These are phyloP conservation scores for Bruchidius siliquastri DNA, from an alignment of 2,888 invertebrate genomes.

Conservation along the genomic window DNA sequence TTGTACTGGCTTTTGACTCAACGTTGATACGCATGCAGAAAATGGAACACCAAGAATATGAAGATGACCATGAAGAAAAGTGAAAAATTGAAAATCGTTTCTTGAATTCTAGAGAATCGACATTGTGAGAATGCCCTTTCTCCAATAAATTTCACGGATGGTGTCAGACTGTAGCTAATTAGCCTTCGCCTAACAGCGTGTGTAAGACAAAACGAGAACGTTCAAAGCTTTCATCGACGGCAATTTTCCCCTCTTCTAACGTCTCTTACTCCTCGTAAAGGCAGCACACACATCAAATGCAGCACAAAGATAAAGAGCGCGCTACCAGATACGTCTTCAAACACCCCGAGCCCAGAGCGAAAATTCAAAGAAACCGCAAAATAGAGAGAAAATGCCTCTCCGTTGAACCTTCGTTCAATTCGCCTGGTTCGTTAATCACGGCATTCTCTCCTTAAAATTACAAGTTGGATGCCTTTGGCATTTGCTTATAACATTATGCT, in stretches of 20 bases:
- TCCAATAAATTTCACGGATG: not conserved
- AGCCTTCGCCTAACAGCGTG: not conserved
- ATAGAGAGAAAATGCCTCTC: constrained; percentile 30
- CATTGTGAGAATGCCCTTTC: too few species aligned
- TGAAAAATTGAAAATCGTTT: too few species aligned
- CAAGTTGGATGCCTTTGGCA: constrained; percentile 24
- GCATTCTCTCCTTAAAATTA: constrained; percentile 36
- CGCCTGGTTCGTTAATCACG: constrained; percentile 20
- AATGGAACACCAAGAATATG: too few species aligned
- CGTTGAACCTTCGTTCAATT: constrained; percentile 19
- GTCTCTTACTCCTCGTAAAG: constrained; percentile 10
- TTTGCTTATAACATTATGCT: constrained; percentile 24
- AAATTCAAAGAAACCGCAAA: constrained; percentile 47
- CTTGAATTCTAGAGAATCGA: too few species aligned
- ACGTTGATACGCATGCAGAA: too few species aligned
- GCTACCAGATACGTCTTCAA: constrained; percentile 27
- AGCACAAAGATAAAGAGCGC: constrained; percentile 30
- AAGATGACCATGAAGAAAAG: too few species aligned
- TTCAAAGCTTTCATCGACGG: not conserved
- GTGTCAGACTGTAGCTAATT: not conserved
- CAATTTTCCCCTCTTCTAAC: not conserved
- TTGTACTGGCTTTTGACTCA: too few species aligned
- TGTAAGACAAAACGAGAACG: not conserved
- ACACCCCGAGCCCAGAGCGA: constrained; percentile 19
- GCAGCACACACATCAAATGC: constrained; percentile 21